Evolutionary conservation across 2,113 vertebrate genomes (phyloP).

Genomic region (Trogon melanurus): DNA sequence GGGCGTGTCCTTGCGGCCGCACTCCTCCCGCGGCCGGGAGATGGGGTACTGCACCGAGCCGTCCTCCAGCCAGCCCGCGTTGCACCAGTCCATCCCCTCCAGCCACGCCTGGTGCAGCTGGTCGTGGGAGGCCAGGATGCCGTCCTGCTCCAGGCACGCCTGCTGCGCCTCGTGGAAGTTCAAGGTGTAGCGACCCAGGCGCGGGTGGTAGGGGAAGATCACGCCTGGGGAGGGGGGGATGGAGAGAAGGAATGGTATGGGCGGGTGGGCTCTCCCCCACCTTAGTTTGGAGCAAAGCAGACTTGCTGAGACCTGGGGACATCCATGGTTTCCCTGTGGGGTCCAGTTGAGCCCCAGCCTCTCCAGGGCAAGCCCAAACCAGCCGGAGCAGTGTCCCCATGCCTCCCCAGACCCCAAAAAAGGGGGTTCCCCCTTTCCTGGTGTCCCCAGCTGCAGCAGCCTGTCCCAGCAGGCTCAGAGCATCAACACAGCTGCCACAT

Average conservation of each 20-base stretch:
- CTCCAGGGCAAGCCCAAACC: accelerated
- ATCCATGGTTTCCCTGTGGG: accelerated
- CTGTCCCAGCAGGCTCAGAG: accelerated
- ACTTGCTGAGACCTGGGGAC: background rate
- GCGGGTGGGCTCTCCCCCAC: no score
- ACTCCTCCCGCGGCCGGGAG: conserved; percentile 86
- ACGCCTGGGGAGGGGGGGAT: conserved; percentile 76
- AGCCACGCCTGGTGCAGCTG: conserved; percentile 93
- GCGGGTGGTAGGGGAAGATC: conserved; percentile 93
- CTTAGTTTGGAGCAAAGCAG: background rate
- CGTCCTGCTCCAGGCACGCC: conserved; percentile 87
- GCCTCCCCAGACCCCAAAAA: accelerated
- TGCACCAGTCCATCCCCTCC: conserved; percentile 94
- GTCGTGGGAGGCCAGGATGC: conserved; percentile 91
- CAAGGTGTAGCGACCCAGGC: conserved; percentile 89
- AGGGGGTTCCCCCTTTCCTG: accelerated
- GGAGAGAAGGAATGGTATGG: accelerated
- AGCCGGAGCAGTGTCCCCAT: accelerated
- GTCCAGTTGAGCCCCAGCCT: background rate
- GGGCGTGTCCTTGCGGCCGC: conserved; percentile 82
- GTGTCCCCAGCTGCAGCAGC: background rate
- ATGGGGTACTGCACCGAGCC: conserved; percentile 95
- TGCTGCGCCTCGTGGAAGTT: conserved; percentile 89
- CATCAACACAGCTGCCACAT: background rate
- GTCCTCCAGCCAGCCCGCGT: conserved; percentile 93